A percentile compares a stretch with the other conserved stretches of the same genome.
phyloP scores from a whole-genome alignment of 2,888 invertebrate species.

The Ichneumoninae sp. region DNA sequence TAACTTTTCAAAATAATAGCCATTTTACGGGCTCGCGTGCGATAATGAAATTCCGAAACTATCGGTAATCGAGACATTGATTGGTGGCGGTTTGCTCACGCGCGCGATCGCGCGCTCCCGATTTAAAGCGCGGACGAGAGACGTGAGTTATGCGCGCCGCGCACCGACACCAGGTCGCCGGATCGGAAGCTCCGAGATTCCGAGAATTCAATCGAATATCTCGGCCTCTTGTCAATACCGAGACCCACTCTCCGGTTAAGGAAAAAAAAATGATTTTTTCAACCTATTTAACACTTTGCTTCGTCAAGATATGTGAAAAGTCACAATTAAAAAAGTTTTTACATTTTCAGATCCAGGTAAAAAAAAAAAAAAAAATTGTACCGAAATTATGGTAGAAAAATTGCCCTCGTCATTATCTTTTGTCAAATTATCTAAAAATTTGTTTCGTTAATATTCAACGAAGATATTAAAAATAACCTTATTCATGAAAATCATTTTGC shows the following conservation, averaged over 20 bases:
- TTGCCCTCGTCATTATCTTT: not conserved
- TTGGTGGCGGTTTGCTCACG: conserved; percentile 74
- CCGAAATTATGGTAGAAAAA: not conserved
- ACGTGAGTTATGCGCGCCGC: conserved; percentile 65
- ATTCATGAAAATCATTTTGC: too few relatives aligned
- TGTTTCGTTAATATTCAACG: not conserved
- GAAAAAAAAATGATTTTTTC: not conserved
- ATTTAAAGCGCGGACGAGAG: conserved; percentile 30
- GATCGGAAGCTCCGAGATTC: conserved; percentile 46
- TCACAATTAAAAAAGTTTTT: too few relatives aligned
- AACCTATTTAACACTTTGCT: not conserved
- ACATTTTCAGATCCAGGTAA: too few relatives aligned
- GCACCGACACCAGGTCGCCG: conserved; percentile 46
- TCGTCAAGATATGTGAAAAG: not conserved
- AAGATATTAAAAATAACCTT: too few relatives aligned
- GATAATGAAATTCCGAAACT: conserved; percentile 82
- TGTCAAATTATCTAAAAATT: not conserved
- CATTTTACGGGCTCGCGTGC: conserved; percentile 75
- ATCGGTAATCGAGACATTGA: conserved; percentile 81
- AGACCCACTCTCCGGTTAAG: too few relatives aligned
- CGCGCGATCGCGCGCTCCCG: conserved; percentile 65
- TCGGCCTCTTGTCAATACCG: conserved; percentile 49
- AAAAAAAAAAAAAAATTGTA: too few relatives aligned
- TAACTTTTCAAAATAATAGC: conserved; percentile 77
- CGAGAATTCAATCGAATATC: conserved; percentile 62